Evolutionary conservation across 2,113 vertebrate species (phyloP).

Genomic region (Oryzias javanicus): DNA sequence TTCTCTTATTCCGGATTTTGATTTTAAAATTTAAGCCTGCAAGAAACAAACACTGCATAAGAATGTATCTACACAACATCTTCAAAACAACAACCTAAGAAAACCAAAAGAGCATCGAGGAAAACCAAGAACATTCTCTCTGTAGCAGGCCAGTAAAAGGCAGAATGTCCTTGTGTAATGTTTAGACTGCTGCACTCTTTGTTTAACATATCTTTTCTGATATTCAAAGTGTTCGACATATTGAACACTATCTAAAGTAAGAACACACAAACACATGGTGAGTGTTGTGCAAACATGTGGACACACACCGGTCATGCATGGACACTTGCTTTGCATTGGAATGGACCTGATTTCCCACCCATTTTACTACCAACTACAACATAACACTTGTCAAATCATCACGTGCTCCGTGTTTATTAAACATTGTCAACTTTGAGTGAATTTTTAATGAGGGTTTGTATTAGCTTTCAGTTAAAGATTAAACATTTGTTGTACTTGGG

Average conservation of each 20-base stretch:
- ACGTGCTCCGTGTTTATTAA: conserved; percentile 12
- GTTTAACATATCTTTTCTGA: not conserved
- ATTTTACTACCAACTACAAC: conserved; percentile 43
- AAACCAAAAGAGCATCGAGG: too few species aligned
- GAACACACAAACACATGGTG: not conserved
- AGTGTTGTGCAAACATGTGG: not conserved
- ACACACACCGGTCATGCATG: conserved; percentile 13
- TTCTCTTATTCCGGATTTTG: too few species aligned
- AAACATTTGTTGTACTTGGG: too few species aligned
- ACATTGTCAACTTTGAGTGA: too few species aligned
- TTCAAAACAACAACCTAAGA: too few species aligned
- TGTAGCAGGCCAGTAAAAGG: too few species aligned
- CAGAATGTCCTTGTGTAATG: conserved; percentile 8
- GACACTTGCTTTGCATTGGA: conserved; percentile 42
- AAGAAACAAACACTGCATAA: too few species aligned
- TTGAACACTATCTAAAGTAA: conserved; percentile 2
- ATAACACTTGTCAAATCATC: conserved; percentile 56
- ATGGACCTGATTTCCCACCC: conserved; percentile 44
- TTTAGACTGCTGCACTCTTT: conserved; percentile 28
- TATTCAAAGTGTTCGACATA: conserved; percentile 16
- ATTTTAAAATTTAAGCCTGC: too few species aligned
- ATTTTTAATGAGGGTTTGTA: too few species aligned
- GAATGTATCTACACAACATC: too few species aligned
- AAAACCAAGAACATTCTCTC: too few species aligned
- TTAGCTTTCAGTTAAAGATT: too few species aligned